Evolutionary conservation across 2,113 vertebrate species (phyloP), one percentile per base, ranked within the genome.

Genomic region (Noctilio leporinus): DNA sequence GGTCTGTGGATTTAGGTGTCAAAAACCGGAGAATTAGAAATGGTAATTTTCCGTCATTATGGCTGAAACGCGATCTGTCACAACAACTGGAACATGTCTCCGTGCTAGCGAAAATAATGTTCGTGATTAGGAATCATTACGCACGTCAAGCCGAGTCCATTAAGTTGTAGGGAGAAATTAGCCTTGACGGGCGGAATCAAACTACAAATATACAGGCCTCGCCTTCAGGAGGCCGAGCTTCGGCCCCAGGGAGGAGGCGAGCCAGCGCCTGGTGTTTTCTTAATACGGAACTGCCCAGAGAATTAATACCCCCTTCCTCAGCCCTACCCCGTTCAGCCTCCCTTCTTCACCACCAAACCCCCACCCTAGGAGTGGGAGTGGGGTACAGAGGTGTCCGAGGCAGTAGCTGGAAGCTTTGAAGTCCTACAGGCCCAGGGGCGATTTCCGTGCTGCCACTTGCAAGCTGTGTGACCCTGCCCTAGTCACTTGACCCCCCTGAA

Each of bases 61-160:
- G 98, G 98, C 98, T 98, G 98, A 99, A 99, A 99, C 83, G 98
- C 97, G 98, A 99, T 99, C 98, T 98, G 98, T 98, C 98, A 98
- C 98, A 99, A 99, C 98, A 99, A 98, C 98, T 99, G 99, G 98
- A 98, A 98, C 98, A 98, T 98, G 98, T 99, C 98, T 99, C 97
- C 87, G 92, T 95, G 98, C 98, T 97, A 98, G 98, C 97, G 96
- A 98, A 98, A 99, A 98, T 98, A 98, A 99, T 98, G 98, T 98
- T 98, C 97, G 97, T 99, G 99, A 99, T 99, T 98, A 99, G 98
- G 96, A 97, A 98, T 98, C 98, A 99, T 99, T 98, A 98, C 97
- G 97, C 95, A 98, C 98, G 99, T 99, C 99, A 99, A 98, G 97
- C 98, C 88, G 88, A 98, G 98, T 98, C 98, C 98, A 98, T 98